Conservation (phyloP, 2,113 vertebrate genomes). For the Thunnus maccoyii region DNA sequence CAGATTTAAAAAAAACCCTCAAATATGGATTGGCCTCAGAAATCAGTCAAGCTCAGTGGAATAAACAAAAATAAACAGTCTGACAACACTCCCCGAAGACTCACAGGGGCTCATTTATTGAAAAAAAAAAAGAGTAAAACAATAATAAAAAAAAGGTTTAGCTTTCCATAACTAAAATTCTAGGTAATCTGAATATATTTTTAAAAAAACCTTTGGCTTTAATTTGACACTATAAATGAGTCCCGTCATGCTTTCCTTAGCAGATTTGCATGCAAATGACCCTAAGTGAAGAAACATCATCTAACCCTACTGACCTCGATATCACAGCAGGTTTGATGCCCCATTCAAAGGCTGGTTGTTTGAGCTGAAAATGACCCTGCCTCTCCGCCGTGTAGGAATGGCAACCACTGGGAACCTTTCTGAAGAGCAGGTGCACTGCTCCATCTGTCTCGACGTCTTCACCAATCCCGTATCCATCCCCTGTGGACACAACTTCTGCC, state of each 20-base stretch:
- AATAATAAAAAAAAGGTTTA: too few species aligned
- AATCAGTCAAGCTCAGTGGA: too few species aligned
- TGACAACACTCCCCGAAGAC: not conserved
- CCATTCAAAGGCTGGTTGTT: constrained; percentile 61
- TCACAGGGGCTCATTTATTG: constrained; percentile 31
- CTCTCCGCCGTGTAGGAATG: constrained; percentile 83
- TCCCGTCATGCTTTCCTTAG: constrained; percentile 26
- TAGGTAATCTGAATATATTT: too few species aligned
- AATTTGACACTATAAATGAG: constrained; percentile 7
- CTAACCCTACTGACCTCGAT: constrained; percentile 62
- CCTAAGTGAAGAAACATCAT: constrained; percentile 21
- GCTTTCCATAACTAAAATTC: too few species aligned
- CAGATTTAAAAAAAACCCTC: too few species aligned
- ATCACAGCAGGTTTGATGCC: constrained; percentile 78
- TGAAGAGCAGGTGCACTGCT: constrained; percentile 88
- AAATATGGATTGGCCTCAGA: too few species aligned
- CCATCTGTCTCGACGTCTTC: constrained; percentile 88
- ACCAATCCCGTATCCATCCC: constrained; percentile 87
- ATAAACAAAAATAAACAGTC: too few species aligned
- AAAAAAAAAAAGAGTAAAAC: too few species aligned
- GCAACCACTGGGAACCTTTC: constrained; percentile 81
- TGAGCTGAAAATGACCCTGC: constrained; percentile 78
- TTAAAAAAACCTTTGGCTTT: not conserved
- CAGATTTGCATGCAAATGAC: constrained; percentile 44
- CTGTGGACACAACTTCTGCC: constrained; percentile 88